Evolutionary conservation across 2,888 invertebrate species (phyloP).

Genomic region (Callyntrura sp.): DNA sequence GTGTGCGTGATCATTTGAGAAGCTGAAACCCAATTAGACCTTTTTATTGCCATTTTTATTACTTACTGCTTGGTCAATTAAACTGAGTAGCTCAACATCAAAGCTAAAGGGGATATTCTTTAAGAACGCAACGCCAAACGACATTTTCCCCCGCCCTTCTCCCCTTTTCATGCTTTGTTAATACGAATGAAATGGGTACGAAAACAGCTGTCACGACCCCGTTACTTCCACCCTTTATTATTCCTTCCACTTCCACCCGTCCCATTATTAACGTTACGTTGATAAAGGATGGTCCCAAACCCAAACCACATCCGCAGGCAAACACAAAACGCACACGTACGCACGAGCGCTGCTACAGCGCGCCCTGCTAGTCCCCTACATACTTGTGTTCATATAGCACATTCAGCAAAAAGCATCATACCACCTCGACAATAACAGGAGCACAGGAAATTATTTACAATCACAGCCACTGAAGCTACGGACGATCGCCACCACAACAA

Average conservation of each 20-base stretch:
- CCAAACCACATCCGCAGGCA: slow-evolving; percentile 62
- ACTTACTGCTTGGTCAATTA: background rate
- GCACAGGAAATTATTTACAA: background rate
- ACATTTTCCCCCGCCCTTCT: no score
- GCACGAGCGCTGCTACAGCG: slow-evolving; percentile 6
- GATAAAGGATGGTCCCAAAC: background rate
- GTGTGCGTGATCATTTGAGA: background rate
- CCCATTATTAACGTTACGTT: no score
- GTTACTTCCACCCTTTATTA: no score
- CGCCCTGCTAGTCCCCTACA: background rate
- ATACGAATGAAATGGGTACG: no score
- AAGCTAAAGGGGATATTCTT: no score
- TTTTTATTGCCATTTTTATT: background rate
- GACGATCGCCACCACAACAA: background rate
- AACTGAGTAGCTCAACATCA: background rate
- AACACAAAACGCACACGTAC: slow-evolving; percentile 20
- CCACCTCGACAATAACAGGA: background rate
- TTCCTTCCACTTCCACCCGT: no score
- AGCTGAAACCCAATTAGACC: background rate
- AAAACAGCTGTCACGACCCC: no score
- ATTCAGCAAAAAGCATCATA: slow-evolving; percentile 2
- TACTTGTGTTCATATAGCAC: background rate
- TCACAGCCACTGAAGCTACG: background rate
- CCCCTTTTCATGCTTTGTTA: no score
- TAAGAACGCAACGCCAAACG: no score